Conservation (phyloP, 2,888 invertebrate genomes). For the Muscina levida region DNA sequence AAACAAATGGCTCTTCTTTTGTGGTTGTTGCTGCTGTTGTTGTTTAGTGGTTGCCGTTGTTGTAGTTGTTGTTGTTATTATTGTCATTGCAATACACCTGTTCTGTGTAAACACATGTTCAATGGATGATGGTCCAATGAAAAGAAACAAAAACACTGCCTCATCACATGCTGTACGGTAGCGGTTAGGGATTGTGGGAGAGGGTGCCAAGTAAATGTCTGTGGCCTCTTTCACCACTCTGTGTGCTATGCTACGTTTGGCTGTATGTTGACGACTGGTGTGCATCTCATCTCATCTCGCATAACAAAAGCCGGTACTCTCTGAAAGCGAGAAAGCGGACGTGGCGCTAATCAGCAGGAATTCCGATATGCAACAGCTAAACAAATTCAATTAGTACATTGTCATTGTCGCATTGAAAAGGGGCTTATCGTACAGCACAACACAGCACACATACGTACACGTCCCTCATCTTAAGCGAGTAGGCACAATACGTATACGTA, state of each 20-base stretch:
- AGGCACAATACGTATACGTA: too few species aligned
- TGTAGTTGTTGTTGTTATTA: too few species aligned
- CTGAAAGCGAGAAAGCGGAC: constrained; percentile 58
- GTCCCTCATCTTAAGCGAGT: not conserved
- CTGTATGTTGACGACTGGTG: not conserved
- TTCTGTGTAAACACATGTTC: constrained; percentile 29
- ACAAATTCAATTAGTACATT: constrained; percentile 63
- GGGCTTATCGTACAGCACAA: constrained; percentile 12
- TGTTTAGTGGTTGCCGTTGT: too few species aligned
- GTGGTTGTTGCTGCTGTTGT: too few species aligned
- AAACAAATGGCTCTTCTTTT: not conserved
- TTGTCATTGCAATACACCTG: constrained; percentile 12
- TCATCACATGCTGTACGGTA: constrained; percentile 46
- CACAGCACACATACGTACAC: constrained; percentile 14
- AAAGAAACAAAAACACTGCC: constrained; percentile 49
- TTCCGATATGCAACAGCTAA: constrained; percentile 67
- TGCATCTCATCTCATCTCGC: not conserved
- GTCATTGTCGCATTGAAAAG: constrained; percentile 56
- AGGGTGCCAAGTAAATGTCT: not conserved
- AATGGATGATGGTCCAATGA: constrained; percentile 6
- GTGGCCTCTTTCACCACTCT: constrained; percentile 7
- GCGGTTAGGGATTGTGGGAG: constrained; percentile 25
- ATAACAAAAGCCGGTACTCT: constrained; percentile 59
- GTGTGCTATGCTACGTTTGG: constrained; percentile 6
- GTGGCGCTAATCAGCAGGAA: constrained; percentile 65